Base-by-base conservation (phyloP, 1,140 invertebrate species). In the Macrobrachium rosenbergii region DNA sequence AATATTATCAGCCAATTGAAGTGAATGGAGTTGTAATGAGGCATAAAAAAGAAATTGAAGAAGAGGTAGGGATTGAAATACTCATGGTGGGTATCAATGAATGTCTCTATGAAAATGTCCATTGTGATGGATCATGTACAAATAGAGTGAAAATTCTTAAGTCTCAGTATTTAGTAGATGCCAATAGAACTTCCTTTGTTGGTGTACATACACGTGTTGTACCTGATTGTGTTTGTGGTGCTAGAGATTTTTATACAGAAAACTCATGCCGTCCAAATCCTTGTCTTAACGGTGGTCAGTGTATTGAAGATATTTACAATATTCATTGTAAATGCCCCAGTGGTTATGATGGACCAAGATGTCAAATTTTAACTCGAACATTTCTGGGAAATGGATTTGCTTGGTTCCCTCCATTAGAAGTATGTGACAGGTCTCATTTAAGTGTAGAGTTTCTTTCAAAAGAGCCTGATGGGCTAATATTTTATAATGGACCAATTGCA, bases 81-180 rank as follows among this genome's bases (percentile, higher is more conserved):
- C 97, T 96, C 6, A 98, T 99, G 97, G 97, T 99, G 5, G 97
- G 97, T 82, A 99, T 99, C 89, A 98, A 99, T 91, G 97, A 99
- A 92, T 99, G 98, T 92, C 93, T 98, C 58, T 97, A 98, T 91
- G 97, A 98, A 93, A 97, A 98, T 91, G 95, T 97, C 91, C 96
- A 96, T 92, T 99, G 98, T 92, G 97, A 99, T 92, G 97, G 96
- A 12, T 98, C 97, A 78, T 99, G 98, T 92, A 98, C 97, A 3
- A 99, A 99, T 92, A 94, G 95, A 58, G 92, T 99, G 43, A 96
- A 97, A 90, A 97, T 98, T 80, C 97, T 95, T 92, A 94, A 95
- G 87, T 92, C 97, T 82, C 98, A 98, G 0, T 97, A 98, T 89
- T 96, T 98, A 94, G 97, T 99, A 0, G 99, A 99, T 93, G 96